phyloP scores from a whole-genome alignment of 2,888 invertebrate genomes.

The Rhagonycha lutea region DNA sequence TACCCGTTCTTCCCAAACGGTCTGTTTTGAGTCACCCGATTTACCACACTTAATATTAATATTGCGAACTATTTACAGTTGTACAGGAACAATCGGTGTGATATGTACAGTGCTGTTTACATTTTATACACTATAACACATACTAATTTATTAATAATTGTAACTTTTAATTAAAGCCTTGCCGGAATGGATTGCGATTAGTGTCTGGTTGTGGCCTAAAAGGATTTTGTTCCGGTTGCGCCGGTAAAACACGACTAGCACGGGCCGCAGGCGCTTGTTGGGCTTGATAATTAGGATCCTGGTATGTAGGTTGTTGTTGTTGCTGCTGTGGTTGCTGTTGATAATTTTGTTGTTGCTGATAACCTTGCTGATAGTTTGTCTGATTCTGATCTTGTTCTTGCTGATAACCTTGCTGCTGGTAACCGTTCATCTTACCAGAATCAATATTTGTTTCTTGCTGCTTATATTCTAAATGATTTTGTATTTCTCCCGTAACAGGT shows the following conservation, averaged over 20 bases:
- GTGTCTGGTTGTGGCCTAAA: constrained; percentile 51
- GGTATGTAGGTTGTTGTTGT: constrained; percentile 43
- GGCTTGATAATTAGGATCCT: constrained; percentile 38
- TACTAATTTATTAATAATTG: constrained; percentile 25
- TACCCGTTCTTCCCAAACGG: background rate
- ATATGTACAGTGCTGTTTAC: constrained; percentile 43
- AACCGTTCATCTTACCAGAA: constrained; percentile 53
- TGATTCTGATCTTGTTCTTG: constrained; percentile 38
- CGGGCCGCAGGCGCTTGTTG: constrained; percentile 54
- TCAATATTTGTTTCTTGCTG: constrained; percentile 73
- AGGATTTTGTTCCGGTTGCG: constrained; percentile 53
- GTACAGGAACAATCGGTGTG: constrained; percentile 50
- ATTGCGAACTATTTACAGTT: constrained; percentile 43
- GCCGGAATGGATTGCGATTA: constrained; percentile 79
- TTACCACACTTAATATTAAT: background rate
- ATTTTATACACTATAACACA: constrained; percentile 8
- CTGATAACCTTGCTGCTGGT: constrained; percentile 55
- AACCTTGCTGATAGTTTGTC: constrained; percentile 47
- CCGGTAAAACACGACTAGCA: constrained; percentile 48
- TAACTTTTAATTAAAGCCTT: constrained; percentile 63
- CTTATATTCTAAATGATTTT: constrained; percentile 79
- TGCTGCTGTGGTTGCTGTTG: constrained; percentile 54
- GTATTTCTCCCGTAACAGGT: constrained; percentile 72
- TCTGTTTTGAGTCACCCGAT: background rate
- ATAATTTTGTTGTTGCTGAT: constrained; percentile 45